Evolutionary conservation across 2,888 invertebrate genomes (phyloP), one percentile per base, ranked within the genome.

Genomic region (Eristalis pertinax): DNA sequence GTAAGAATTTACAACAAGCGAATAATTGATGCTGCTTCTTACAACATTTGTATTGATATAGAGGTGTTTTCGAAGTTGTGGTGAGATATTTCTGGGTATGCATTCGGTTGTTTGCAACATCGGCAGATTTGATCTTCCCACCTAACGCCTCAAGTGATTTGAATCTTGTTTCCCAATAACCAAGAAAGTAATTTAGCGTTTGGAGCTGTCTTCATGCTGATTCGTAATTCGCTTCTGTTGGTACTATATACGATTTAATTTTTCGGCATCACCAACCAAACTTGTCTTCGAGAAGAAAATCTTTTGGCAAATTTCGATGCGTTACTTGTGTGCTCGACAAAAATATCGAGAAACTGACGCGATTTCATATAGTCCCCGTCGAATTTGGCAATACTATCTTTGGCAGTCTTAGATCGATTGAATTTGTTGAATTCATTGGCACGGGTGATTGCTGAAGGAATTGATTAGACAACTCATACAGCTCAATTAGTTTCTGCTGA

Each of bases 311-410:
- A 58, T 69, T 56, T 22, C 35, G 2, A 35, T 35, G 11, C n/a
- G n/a, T n/a, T n/a, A n/a, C n/a, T n/a, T n/a, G 56, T 58, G 69
- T 13, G 58, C 19, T 69, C 32, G 3, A 32, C 19, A 69, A 69
- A 69, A 22, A 70, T 22, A 41, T 72, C 62, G 4, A 26, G 60
- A 26, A 72, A 43, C n/a, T 72, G 41, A 11, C 29, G 4, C 62
- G 43, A 62, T 43, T 62, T 72, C 62, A 72, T 41, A 13, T 62
- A 41, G 26, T 72, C 41, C 3, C 62, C 72, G 24, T 72, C 26
- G 29, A 72, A 62, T 62, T 72, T n/a, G n/a, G n/a, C n/a, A n/a
- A n/a, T n/a, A n/a, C n/a, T n/a, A n/a, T n/a, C n/a, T n/a, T 62
- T 26, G 50, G 22, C 24, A 24, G 24, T 24, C 10, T 58, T 8